phyloP scores from a whole-genome alignment of 1,140 invertebrate genomes.

The Rhyzopertha dominica region DNA sequence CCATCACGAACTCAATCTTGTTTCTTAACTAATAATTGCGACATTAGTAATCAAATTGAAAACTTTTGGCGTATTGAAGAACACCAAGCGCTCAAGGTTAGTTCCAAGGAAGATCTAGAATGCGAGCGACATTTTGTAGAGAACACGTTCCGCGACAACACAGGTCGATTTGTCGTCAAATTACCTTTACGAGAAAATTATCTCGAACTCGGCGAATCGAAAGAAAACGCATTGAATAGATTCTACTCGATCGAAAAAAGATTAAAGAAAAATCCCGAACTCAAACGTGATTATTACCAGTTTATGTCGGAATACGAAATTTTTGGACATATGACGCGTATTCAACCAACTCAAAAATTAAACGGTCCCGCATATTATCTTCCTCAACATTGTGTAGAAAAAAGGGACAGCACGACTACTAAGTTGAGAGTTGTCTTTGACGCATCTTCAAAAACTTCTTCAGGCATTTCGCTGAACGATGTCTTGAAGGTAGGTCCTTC shows the following conservation, averaged over 20 bases:
- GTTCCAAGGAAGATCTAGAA: constrained; percentile 16
- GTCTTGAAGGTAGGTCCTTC: constrained; percentile 29
- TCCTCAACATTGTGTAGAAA: constrained; percentile 44
- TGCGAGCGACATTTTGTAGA: constrained; percentile 21
- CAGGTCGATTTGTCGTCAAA: constrained; percentile 20
- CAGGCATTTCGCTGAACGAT: constrained; percentile 31
- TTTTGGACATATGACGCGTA: constrained; percentile 39
- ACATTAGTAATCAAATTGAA: constrained; percentile 8
- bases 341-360: constrained; percentile 7
- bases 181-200: constrained; percentile 15
- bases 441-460: constrained; percentile 21
- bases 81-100: background rate
- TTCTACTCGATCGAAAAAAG: constrained; percentile 19
- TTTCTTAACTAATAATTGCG: constrained; percentile 1
- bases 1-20: background rate
- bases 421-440: constrained; percentile 28
- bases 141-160: constrained; percentile 1
- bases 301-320: constrained; percentile 43
- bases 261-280: constrained; percentile 18
- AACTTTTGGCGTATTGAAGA: constrained; percentile 16
- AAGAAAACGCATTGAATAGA: constrained; percentile 20
- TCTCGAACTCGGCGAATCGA: constrained; percentile 24
- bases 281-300: constrained; percentile 31
- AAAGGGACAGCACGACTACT: constrained; percentile 34
- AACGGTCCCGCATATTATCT: constrained; percentile 13